Base-by-base conservation (phyloP, 2,888 invertebrate genomes). In the Hermaeophaga mercurialis region DNA sequence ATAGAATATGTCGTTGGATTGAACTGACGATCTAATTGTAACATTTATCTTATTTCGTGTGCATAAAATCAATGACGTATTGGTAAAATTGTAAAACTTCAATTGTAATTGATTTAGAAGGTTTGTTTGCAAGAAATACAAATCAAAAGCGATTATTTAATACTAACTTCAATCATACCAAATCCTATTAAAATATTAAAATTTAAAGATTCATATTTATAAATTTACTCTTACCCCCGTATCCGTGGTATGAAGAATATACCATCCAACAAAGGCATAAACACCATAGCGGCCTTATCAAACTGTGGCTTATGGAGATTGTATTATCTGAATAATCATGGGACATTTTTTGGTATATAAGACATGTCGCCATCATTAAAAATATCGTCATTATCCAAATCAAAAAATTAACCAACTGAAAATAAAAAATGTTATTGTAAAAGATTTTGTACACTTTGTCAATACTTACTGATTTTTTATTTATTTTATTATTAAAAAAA, bases 261-360 rank as follows among this genome's bases (percentile, higher is more conserved):
- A 63, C 56, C 17, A 64, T 64, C 67, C 67, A 67, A 15, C 59
- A 49, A 9, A 67, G 33, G 28, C 66, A 55, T 5, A 54, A 15
- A 45, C 62, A 57, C 66, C 66, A 67, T 1, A 59, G 44, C 0
- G 64, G 61, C 17, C 64, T 62, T 15, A 53, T 54, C 4, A 66
- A 28, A 19, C 47, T 47, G 2, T 19, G 11, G 8, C 19, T 47
- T 4, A 56, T 9, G 28, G 18, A 34, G 41, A 2, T 55, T 19
- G 18, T 19, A 44, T 15, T 38, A 17, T 8, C 1, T 3, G 56
- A 34, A 17, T 34, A 11, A 39, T 19, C 44, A 8, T 47, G 15
- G 11, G 41, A 43, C 7, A 56, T 45, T 38, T 54, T 38, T 24
- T 58, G 47, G 33, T 63, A 58, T 24, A 41, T 26, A 5, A 61